phyloP scores from a whole-genome alignment of 2,113 vertebrate species.

The Pachycephala philippinensis region DNA sequence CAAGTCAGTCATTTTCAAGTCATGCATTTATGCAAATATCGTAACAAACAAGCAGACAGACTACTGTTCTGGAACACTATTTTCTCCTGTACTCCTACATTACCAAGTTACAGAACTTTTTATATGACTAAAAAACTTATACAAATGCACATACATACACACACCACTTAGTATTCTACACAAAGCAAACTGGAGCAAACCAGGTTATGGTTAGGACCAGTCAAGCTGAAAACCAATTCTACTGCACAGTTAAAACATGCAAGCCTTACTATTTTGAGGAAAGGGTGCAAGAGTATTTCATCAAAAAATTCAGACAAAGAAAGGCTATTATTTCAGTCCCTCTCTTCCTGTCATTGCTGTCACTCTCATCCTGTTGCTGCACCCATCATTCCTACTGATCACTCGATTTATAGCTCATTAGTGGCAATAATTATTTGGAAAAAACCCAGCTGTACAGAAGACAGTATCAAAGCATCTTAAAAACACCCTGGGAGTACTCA shows the following conservation, averaged over 20 bases:
- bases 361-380: not conserved
- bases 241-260: not conserved
- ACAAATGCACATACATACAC: not conserved
- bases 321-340: not conserved
- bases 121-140: not conserved
- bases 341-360: not conserved
- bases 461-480: not conserved
- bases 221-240: not conserved
- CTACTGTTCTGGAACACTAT: not conserved
- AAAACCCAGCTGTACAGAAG: not conserved
- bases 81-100: not conserved
- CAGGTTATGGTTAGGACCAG: not conserved
- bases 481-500: not conserved
- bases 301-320: not conserved
- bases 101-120: not conserved
- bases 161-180: not conserved
- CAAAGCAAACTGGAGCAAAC: not conserved
- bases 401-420: not conserved
- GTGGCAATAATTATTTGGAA: not conserved
- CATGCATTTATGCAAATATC: not conserved
- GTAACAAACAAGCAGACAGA: not conserved
- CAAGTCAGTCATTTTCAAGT: not conserved
- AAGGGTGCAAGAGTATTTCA: not conserved
- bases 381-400: not conserved
- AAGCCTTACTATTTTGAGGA: not conserved